Evolutionary conservation across 2,888 invertebrate species (phyloP), one percentile per base, ranked within the genome.

Genomic region (Cephus pygmeus): DNA sequence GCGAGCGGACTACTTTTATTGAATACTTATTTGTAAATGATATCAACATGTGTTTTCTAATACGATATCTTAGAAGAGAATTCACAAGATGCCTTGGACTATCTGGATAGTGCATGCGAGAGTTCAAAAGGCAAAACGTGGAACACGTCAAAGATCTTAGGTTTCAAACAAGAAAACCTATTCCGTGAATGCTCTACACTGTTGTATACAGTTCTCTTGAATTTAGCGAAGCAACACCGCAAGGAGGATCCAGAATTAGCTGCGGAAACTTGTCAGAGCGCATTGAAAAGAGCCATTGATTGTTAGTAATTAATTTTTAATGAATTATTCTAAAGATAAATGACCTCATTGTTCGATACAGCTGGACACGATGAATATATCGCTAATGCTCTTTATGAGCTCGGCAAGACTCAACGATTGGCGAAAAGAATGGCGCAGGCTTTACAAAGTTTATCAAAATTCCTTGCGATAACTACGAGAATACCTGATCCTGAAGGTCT

Each of bases 151-250:
- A 81, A 78, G 34, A 78, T 83, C 1, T 78, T 87, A 4, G 82
- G 80, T 0, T 69, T 78, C 4, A 79, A 83, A 4, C 85, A 87
- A 34, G 76, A 82, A 40, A 81, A 76, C 6, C 79, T 90, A 1
- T 87, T 85, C 75, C 80, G 75, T n/a, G 88, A 89, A 40, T 84
- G 81, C 69, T 88, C 86, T 76, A 75, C 75, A 1, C 79, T 89
- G 11, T 56, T 88, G 33, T 85, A 85, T 34, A 82, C 84, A 74
- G 79, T 81, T 6, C 77, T 88, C 11, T 15, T 89, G 74, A 73
- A 36, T 12, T 73, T 87, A 4, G 85, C 84, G 1, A 79, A 79
- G 23, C 35, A 81, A 11, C 56, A 76, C 1, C 77, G 81, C 3
- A 30, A 79, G 1, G 68, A 79, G 23, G 75, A 87, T 69, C 80